A percentile compares a stretch with the other conserved stretches of the same genome.
Conservation (phyloP, 2,113 vertebrate species). For the Felis chaus region DNA sequence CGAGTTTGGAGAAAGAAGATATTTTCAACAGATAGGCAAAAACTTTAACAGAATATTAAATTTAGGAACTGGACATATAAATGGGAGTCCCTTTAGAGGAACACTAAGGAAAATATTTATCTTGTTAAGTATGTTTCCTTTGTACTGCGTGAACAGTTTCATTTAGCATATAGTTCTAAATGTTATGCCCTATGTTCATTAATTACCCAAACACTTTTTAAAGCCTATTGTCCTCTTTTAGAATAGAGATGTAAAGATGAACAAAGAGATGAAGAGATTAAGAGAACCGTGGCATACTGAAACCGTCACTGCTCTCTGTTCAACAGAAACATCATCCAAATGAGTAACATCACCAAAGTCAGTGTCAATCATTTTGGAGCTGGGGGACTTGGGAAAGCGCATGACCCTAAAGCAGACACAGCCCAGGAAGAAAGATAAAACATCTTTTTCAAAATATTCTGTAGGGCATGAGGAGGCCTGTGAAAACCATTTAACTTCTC, state of each 20-base stretch:
- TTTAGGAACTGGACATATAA: not conserved
- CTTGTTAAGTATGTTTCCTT: not conserved
- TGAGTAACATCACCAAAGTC: not conserved
- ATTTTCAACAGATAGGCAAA: not conserved
- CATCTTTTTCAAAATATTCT: not conserved
- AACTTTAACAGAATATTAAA: not conserved
- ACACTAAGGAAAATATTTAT: not conserved
- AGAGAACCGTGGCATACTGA: not conserved
- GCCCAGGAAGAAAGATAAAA: not conserved
- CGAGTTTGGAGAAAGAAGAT: not conserved
- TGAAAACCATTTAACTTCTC: not conserved
- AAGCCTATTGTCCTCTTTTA: not conserved
- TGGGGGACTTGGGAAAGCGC: not conserved
- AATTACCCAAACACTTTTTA: not conserved
- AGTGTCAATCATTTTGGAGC: accelerated
- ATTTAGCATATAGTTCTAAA: not conserved
- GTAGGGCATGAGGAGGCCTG: not conserved
- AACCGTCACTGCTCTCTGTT: not conserved
- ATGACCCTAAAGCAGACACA: not conserved
- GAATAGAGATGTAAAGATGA: not conserved
- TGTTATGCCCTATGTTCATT: not conserved
- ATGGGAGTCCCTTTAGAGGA: not conserved
- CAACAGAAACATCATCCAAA: not conserved
- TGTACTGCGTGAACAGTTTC: not conserved
- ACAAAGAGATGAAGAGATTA: not conserved